Evolutionary conservation across 2,888 invertebrate genomes (phyloP).

Genomic region (Rhagonycha fulva): DNA sequence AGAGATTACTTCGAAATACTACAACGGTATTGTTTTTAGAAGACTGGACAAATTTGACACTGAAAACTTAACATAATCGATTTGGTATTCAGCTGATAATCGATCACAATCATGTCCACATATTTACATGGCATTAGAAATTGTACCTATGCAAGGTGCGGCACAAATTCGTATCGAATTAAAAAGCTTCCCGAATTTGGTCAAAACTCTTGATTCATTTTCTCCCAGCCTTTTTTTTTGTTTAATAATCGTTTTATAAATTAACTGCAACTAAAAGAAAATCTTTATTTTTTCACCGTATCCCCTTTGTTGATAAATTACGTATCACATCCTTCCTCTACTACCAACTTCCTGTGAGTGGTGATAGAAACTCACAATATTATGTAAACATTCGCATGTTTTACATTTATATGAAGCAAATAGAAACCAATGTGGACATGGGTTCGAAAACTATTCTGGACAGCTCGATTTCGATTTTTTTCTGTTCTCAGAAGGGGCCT

Average conservation of each 20-base stretch:
- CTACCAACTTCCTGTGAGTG: neutral
- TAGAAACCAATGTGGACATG: neutral
- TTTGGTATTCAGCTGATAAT: no score
- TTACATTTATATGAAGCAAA: neutral
- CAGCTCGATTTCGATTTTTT: neutral
- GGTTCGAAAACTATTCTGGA: neutral
- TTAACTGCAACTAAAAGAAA: neutral
- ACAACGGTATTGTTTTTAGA: no score
- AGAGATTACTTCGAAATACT: no score
- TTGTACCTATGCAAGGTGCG: no score
- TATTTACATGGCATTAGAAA: no score
- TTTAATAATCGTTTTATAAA: neutral
- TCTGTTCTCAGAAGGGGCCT: neutral
- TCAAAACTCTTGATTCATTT: neutral
- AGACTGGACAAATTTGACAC: no score
- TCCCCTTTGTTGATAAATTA: neutral
- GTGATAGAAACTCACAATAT: neutral
- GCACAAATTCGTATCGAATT: no score
- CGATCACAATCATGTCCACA: no score
- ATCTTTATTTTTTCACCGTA: neutral
- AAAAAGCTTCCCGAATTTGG: no score
- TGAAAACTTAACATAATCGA: no score
- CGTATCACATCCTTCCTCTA: neutral
- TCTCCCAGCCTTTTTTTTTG: neutral
- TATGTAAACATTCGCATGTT: neutral